Percentiles rank a stretch among this genome's conserved stretches.
phyloP scores from a whole-genome alignment of 2,888 invertebrate genomes.

The Oligia fasciuncula region DNA sequence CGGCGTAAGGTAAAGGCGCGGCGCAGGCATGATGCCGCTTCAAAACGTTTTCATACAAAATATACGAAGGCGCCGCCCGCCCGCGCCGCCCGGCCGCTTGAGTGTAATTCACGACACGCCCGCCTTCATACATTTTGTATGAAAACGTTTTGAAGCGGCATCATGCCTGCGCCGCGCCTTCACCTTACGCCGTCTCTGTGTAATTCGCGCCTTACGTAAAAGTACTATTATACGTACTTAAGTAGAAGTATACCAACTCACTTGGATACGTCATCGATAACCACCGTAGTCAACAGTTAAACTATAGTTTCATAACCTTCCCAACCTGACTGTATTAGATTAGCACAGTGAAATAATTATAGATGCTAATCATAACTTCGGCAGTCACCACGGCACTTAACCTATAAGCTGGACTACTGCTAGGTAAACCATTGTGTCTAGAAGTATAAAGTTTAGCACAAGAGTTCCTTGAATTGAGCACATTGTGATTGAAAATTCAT shows the following conservation, averaged over 20 bases:
- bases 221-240: neutral
- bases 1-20: no score
- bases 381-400: neutral
- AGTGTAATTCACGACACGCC: no score
- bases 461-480: neutral
- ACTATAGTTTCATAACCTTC: neutral
- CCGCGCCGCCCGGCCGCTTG: no score
- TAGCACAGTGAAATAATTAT: neutral
- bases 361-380: neutral
- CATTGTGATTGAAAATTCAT: no score
- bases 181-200: no score
- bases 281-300: neutral
- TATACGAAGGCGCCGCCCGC: no score
- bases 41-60: no score
- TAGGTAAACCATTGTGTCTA: neutral
- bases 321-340: neutral
- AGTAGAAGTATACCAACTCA: neutral
- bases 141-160: no score
- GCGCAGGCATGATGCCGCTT: no score
- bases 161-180: no score
- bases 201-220: neutral
- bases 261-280: slow-evolving; percentile 3
- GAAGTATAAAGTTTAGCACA: neutral
- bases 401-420: neutral
- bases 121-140: no score